Evolutionary conservation across 92 coral and sea anemone species (phyloP).

Genomic region (Heteractis magnifica): DNA sequence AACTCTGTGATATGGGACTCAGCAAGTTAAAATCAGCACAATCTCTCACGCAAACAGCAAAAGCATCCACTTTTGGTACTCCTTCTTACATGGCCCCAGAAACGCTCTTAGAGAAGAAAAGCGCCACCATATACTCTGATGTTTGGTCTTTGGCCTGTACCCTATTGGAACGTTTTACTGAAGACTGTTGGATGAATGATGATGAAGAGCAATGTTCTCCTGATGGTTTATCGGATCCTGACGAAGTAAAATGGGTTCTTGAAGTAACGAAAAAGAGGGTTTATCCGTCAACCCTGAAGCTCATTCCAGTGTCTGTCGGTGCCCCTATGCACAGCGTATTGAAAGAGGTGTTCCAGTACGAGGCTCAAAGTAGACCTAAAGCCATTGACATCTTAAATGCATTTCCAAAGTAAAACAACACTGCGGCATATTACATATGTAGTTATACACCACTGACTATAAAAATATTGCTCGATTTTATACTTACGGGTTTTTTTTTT

Average conservation of each 20-base stretch:
- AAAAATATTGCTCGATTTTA: too few relatives aligned
- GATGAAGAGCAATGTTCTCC: background rate
- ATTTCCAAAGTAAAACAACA: too few relatives aligned
- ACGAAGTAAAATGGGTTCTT: background rate
- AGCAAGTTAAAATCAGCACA: conserved; percentile 42
- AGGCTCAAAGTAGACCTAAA: background rate
- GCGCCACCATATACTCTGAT: conserved; percentile 49
- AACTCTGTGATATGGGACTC: conserved; percentile 53
- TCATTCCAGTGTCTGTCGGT: background rate
- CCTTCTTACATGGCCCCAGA: conserved; percentile 60
- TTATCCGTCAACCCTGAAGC: background rate
- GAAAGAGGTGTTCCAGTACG: too few relatives aligned
- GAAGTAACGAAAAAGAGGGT: background rate
- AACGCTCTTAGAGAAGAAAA: conserved; percentile 41
- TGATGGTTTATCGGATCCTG: too few relatives aligned
- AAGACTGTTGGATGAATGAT: conserved; percentile 13
- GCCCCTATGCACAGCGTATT: too few relatives aligned
- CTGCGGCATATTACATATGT: too few relatives aligned
- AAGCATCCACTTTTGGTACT: conserved; percentile 45
- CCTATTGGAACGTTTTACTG: conserved; percentile 39
- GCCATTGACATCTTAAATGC: conserved; percentile 1
- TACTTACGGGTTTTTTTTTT: too few relatives aligned
- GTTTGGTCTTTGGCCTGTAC: conserved; percentile 56
- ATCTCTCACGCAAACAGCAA: conserved; percentile 25
- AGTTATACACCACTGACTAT: too few relatives aligned